Conservation (phyloP, 1,140 invertebrate species). For the Drosophila sturtevanti region DNA sequence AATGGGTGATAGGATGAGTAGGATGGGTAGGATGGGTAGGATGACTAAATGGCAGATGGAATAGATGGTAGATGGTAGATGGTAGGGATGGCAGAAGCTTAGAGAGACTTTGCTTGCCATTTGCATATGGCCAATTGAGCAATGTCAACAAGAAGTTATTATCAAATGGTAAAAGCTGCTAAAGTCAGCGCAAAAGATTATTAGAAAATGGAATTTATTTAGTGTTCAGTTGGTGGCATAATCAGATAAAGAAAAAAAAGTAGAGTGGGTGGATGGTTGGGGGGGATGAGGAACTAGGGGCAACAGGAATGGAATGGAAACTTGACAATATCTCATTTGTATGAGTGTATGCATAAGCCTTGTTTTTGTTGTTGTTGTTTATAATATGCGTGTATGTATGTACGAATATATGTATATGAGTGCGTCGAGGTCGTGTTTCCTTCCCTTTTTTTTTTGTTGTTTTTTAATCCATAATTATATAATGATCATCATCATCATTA, state of each 20-base stretch:
- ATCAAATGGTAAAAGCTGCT: slow-evolving; percentile 32
- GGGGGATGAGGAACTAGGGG: neutral
- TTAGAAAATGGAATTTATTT: slow-evolving; percentile 51
- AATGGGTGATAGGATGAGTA: too few species aligned
- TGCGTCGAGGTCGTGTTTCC: too few species aligned
- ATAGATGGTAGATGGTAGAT: neutral
- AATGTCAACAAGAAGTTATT: slow-evolving; percentile 59
- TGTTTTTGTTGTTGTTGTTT: too few species aligned
- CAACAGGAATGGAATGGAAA: neutral
- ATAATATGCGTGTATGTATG: too few species aligned
- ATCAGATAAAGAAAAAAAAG: neutral
- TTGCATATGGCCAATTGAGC: slow-evolving; percentile 76
- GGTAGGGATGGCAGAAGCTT: slow-evolving; percentile 30
- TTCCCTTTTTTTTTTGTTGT: too few species aligned
- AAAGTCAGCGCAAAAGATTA: slow-evolving; percentile 56
- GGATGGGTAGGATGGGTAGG: too few species aligned
- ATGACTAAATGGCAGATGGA: too few species aligned
- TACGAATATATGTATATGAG: too few species aligned
- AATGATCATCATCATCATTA: neutral
- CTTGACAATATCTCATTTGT: too few species aligned
- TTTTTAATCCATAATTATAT: neutral
- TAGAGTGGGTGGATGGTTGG: too few species aligned
- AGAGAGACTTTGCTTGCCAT: slow-evolving; percentile 54
- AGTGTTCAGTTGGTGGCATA: slow-evolving; percentile 4
- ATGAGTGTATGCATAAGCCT: too few species aligned